phyloP scores from a whole-genome alignment of 1,140 invertebrate species.

The Rhagoletis zephyria region DNA sequence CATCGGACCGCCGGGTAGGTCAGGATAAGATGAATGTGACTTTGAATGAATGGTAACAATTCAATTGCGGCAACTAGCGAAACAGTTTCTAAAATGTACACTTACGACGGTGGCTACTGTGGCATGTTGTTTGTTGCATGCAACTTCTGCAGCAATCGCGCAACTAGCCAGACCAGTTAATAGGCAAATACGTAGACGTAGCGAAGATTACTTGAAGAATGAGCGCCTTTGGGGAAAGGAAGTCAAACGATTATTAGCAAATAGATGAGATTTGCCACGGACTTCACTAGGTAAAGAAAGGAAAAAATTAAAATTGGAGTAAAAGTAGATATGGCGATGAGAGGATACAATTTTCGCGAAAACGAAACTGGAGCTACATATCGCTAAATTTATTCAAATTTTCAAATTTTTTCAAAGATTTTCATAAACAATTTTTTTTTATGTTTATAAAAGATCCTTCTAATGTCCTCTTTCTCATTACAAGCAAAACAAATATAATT shows the following conservation, averaged over 20 bases:
- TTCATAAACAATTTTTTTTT: no score
- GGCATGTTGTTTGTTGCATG: not conserved
- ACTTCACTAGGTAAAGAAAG: not conserved
- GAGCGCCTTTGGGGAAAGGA: not conserved
- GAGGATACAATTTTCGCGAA: not conserved
- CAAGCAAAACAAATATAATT: no score
- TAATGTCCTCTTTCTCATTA: no score
- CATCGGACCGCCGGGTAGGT: not conserved
- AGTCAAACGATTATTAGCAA: not conserved
- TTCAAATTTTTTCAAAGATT: no score
- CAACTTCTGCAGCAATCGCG: not conserved
- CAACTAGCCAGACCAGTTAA: slow-evolving; percentile 25
- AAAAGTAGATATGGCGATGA: not conserved
- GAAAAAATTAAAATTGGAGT: no score
- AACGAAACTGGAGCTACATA: no score
- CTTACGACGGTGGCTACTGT: slow-evolving; percentile 32
- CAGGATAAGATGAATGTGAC: slow-evolving; percentile 42
- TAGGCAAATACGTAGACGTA: not conserved
- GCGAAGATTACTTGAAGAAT: not conserved
- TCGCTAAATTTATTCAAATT: no score
- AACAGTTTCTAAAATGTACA: slow-evolving; percentile 47
- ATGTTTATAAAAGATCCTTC: no score
- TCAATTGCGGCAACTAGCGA: slow-evolving; percentile 40
- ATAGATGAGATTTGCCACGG: not conserved
- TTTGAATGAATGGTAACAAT: slow-evolving; percentile 52